Percentiles rank a stretch among this genome's conserved stretches.
phyloP scores from a whole-genome alignment of 1,140 invertebrate genomes.

The Brachionus calyciflorus region DNA sequence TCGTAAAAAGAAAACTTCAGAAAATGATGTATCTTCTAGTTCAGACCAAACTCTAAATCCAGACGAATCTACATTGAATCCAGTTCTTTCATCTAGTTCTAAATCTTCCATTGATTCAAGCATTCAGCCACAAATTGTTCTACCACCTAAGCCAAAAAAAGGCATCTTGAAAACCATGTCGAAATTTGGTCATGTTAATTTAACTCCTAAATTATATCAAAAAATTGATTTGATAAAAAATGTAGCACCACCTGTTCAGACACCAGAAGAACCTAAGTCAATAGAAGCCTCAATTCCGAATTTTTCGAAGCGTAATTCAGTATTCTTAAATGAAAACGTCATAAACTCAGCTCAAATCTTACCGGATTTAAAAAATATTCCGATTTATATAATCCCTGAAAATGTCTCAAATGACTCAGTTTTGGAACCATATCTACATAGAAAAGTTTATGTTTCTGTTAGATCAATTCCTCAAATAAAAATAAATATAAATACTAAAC shows the following conservation, averaged over 20 bases:
- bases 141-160: conserved; percentile 3
- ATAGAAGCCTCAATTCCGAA: neutral
- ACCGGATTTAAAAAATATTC: neutral
- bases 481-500: neutral
- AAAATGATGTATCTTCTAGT: neutral
- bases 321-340: neutral
- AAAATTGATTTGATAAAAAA: neutral
- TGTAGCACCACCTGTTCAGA: neutral
- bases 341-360: neutral
- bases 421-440: neutral
- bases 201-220: neutral
- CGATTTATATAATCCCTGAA: neutral
- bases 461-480: neutral
- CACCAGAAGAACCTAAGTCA: neutral
- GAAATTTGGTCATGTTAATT: conserved; percentile 19
- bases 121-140: neutral
- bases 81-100: neutral
- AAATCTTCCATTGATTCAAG: conserved; percentile 25
- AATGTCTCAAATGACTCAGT: neutral
- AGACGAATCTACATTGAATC: neutral
- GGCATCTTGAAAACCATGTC: conserved; percentile 31
- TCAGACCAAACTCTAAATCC: neutral
- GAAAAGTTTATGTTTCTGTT: neutral
- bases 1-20: neutral
- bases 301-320: conserved; percentile 27